Evolutionary conservation across 1,140 invertebrate species (phyloP).

Genomic region (Drosophila virilis): DNA sequence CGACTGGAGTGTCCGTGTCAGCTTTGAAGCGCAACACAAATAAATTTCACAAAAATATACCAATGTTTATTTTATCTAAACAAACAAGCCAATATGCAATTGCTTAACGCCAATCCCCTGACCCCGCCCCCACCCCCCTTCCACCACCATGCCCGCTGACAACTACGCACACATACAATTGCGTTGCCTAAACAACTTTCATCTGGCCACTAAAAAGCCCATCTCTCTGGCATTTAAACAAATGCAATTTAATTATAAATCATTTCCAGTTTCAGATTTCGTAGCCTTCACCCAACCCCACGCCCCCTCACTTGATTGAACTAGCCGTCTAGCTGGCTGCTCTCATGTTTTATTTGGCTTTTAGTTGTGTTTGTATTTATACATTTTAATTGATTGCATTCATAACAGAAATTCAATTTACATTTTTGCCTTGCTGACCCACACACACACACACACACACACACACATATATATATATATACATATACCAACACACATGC

Average conservation of each 20-base stretch:
- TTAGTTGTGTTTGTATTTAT: conserved; percentile 36
- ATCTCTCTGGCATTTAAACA: conserved; percentile 32
- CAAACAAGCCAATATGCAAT: conserved; percentile 25
- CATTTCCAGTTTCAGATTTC: not conserved
- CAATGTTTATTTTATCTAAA: conserved; percentile 25
- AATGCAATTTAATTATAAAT: conserved; percentile 70
- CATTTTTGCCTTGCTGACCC: not conserved
- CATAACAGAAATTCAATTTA: conserved; percentile 44
- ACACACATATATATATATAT: no score
- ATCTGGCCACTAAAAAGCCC: conserved; percentile 34
- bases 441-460: no score
- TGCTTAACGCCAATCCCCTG: not conserved
- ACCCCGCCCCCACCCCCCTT: not conserved
- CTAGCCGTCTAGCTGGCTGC: not conserved
- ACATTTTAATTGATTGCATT: conserved; percentile 70
- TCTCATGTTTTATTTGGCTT: conserved; percentile 23
- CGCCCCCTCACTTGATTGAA: not conserved
- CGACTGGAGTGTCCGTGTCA: conserved; percentile 15
- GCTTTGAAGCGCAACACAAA: conserved; percentile 44
- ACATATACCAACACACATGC: no score
- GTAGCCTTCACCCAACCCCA: not conserved
- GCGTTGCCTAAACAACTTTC: conserved; percentile 26
- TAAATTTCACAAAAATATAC: conserved; percentile 45
- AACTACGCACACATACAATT: no score
- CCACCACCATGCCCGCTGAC: not conserved